Conservation (phyloP, 2,888 invertebrate genomes). For the Aspidiotus rigidus region DNA sequence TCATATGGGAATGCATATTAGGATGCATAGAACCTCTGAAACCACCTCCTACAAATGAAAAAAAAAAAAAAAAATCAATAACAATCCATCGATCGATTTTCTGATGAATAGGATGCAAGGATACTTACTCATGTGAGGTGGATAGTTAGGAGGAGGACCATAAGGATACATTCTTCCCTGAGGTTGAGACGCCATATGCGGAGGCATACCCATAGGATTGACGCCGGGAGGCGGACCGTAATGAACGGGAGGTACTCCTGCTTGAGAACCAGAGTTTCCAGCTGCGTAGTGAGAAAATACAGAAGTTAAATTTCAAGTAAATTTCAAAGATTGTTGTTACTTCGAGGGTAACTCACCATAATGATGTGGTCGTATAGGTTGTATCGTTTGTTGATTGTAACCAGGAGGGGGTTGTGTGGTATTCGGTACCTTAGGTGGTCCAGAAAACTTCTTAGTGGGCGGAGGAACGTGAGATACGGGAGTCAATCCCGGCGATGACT, state of each 20-base stretch:
- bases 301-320: background rate
- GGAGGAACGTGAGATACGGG: constrained; percentile 10
- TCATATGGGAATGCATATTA: too few relatives aligned
- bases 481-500: background rate
- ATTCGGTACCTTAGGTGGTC: constrained; percentile 5
- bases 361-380: constrained; percentile 1
- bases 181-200: constrained; percentile 15
- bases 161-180: too few relatives aligned
- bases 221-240: constrained; percentile 19
- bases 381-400: constrained; percentile 8
- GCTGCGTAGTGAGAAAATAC: background rate
- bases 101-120: too few relatives aligned
- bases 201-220: constrained; percentile 22
- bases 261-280: background rate
- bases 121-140: constrained; percentile 22
- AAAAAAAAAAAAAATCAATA: too few relatives aligned
- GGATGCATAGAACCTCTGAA: too few relatives aligned
- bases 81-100: too few relatives aligned
- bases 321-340: too few relatives aligned
- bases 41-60: too few relatives aligned
- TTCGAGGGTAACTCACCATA: constrained; percentile 6
- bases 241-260: background rate
- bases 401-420: constrained; percentile 8
- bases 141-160: background rate
- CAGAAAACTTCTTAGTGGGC: background rate